These are phyloP conservation scores for Lysandra bellargus DNA, from an alignment of 2,888 invertebrate genomes.

Conservation along the genomic window DNA sequence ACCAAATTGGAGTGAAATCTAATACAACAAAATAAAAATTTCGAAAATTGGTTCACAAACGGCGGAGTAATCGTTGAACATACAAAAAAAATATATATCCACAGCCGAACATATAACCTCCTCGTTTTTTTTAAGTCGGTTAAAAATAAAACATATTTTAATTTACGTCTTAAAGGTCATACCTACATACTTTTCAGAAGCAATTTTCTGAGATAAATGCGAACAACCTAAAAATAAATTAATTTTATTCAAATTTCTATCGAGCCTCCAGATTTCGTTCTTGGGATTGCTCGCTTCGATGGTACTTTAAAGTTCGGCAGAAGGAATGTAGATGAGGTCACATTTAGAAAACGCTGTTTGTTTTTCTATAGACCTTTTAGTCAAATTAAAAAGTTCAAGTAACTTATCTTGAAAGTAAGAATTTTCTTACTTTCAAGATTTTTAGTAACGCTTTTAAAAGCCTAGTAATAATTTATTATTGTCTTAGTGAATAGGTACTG, in stretches of 20 bases:
- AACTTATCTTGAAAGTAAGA: background rate
- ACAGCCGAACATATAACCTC: too few relatives aligned
- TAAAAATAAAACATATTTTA: background rate
- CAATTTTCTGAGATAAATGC: constrained; percentile 77
- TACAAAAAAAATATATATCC: too few relatives aligned
- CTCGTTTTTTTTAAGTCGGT: too few relatives aligned
- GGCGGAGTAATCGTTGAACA: too few relatives aligned
- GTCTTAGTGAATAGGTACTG: too few relatives aligned
- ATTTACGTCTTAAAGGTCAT: background rate
- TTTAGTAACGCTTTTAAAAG: too few relatives aligned
- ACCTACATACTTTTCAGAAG: constrained; percentile 52
- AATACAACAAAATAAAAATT: too few relatives aligned
- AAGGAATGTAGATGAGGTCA: constrained; percentile 46
- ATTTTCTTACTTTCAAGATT: background rate
- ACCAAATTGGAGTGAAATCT: too few relatives aligned
- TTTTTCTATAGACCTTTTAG: constrained; percentile 23
- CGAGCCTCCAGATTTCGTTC: constrained; percentile 64
- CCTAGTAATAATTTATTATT: too few relatives aligned
- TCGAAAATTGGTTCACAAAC: too few relatives aligned
- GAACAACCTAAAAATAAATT: constrained; percentile 74
- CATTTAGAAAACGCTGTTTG: constrained; percentile 15
- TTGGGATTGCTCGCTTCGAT: constrained; percentile 64
- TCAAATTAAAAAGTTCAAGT: background rate
- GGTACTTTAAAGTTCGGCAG: constrained; percentile 43
- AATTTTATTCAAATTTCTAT: constrained; percentile 80